Conservation (phyloP, 1,140 invertebrate genomes). For the Vanessa atalanta region DNA sequence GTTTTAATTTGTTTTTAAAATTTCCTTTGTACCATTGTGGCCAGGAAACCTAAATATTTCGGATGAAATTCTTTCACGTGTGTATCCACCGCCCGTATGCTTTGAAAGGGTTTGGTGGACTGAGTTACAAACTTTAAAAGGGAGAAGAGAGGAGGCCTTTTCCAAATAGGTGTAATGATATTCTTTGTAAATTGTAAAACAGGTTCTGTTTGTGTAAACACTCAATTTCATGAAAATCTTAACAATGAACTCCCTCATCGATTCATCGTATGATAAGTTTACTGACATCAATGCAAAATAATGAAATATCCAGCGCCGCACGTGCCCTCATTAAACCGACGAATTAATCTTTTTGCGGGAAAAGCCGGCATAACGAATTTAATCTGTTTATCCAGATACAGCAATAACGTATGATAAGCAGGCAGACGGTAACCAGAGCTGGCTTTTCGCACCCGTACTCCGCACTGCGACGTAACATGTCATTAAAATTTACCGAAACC, state of each 20-base stretch:
- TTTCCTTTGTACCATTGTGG: no score
- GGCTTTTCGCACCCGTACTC: conserved; percentile 35
- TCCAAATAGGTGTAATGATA: no score
- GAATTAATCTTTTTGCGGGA: conserved; percentile 26
- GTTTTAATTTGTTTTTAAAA: no score
- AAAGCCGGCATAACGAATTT: conserved; percentile 28
- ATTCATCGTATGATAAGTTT: conserved; percentile 2
- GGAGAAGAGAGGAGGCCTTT: no score
- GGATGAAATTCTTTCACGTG: no score
- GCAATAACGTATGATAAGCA: conserved; percentile 43
- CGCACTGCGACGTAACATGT: conserved; percentile 63
- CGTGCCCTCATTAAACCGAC: conserved; percentile 10
- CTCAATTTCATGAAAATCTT: neutral
- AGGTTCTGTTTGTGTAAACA: no score
- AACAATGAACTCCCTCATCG: neutral
- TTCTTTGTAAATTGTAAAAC: no score
- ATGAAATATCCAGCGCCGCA: conserved; percentile 1
- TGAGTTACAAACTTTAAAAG: no score
- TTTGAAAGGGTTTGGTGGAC: no score
- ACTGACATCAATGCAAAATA: conserved; percentile 8
- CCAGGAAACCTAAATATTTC: no score
- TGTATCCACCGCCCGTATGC: no score
- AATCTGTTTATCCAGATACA: conserved; percentile 39
- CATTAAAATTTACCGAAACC: conserved; percentile 69
- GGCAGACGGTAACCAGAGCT: conserved; percentile 21